These are phyloP conservation scores for Eristalis arbustorum DNA, from an alignment of 2,888 invertebrate species.

Conservation along the genomic window DNA sequence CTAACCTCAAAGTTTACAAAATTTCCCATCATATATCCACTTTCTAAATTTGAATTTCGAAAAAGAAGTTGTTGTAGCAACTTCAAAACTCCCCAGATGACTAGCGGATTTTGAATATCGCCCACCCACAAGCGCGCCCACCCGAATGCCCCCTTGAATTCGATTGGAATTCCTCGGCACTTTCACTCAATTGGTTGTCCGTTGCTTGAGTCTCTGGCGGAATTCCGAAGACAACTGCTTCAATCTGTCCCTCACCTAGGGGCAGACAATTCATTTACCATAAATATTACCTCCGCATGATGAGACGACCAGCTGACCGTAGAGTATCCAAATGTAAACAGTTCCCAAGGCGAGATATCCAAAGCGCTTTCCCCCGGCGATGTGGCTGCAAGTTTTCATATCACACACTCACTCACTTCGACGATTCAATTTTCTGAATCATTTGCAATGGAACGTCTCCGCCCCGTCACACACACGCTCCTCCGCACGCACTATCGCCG, in stretches of 20 bases:
- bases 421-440: not conserved
- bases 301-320: not conserved
- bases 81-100: not conserved
- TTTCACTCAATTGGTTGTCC: not conserved
- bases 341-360: constrained; percentile 19
- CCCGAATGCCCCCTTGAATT: no score
- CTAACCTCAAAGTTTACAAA: no score
- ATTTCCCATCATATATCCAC: not conserved
- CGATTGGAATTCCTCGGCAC: not conserved
- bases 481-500: not conserved
- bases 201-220: not conserved
- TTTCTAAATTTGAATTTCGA: not conserved
- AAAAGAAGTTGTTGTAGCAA: not conserved
- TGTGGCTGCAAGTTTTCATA: constrained; percentile 11
- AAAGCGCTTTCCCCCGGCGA: constrained; percentile 21
- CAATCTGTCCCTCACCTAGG: not conserved
- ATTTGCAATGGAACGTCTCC: constrained; percentile 5
- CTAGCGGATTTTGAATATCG: not conserved
- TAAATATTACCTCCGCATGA: not conserved
- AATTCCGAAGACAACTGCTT: not conserved
- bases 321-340: not conserved
- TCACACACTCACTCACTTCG: not conserved
- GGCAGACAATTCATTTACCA: not conserved
- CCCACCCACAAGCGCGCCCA: not conserved
- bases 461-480: no score